phyloP scores from a whole-genome alignment of 2,113 vertebrate species.

The Columbina picui region DNA sequence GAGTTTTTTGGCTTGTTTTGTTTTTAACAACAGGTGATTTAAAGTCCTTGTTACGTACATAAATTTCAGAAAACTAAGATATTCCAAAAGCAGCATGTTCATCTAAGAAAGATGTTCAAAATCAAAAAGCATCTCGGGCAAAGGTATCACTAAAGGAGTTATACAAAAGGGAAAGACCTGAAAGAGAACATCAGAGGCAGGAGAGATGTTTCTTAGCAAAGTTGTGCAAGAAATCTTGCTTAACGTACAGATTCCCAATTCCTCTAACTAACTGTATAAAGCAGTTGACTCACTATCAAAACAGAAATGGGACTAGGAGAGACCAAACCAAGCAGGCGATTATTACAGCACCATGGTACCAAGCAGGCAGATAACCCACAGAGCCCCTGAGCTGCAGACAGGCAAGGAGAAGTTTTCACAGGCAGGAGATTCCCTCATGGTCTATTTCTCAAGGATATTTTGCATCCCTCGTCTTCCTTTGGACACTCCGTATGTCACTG shows the following conservation, averaged over 20 bases:
- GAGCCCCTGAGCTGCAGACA: background rate
- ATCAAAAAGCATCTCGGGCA: background rate
- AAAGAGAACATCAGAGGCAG: background rate
- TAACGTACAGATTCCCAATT: background rate
- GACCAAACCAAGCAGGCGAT: background rate
- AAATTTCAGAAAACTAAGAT: background rate
- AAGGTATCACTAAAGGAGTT: background rate
- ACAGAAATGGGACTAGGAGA: background rate
- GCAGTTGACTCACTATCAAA: background rate
- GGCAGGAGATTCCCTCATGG: background rate
- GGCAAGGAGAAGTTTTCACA: background rate
- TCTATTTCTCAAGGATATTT: background rate
- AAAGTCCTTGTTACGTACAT: background rate
- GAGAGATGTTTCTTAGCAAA: background rate
- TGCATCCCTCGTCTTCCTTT: background rate
- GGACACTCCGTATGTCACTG: background rate
- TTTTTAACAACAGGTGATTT: background rate
- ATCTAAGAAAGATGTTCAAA: background rate
- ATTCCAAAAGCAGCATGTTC: background rate
- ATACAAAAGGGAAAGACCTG: background rate
- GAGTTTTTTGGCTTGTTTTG: rapidly evolving
- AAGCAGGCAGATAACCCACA: background rate
- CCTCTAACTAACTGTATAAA: background rate
- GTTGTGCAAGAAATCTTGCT: background rate
- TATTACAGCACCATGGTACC: background rate